Evolutionary conservation across 2,888 invertebrate species (phyloP).

Genomic region (Bruchidius siliquastri): DNA sequence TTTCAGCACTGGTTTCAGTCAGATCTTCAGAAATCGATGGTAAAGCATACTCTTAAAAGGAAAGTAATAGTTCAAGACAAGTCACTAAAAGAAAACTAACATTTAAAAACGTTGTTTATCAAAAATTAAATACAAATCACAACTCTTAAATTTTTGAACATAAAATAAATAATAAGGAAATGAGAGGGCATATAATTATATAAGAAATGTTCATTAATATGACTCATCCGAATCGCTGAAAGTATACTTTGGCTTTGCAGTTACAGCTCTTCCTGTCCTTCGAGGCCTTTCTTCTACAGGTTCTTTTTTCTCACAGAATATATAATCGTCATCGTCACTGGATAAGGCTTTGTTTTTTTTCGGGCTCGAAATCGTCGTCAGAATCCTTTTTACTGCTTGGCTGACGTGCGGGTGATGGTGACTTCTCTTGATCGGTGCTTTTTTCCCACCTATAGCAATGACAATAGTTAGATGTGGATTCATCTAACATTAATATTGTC

Average conservation of each 20-base stretch:
- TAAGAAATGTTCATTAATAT: not conserved
- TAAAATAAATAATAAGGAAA: not conserved
- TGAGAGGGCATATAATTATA: not conserved
- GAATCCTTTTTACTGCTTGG: slow-evolving; percentile 1
- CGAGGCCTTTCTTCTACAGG: slow-evolving; percentile 12
- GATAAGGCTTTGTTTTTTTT: slow-evolving; percentile 1
- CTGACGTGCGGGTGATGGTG: not conserved
- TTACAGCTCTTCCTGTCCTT: slow-evolving; percentile 31
- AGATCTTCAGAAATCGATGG: too few species aligned
- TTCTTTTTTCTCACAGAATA: not conserved
- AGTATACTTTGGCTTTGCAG: slow-evolving; percentile 40
- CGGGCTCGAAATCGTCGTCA: slow-evolving; percentile 3
- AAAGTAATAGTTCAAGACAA: too few species aligned
- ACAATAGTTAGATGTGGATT: not conserved
- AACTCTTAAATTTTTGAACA: not conserved
- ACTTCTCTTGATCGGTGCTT: not conserved
- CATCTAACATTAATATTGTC: too few species aligned
- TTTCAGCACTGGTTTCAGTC: too few species aligned
- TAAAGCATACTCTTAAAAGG: too few species aligned
- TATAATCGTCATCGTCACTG: not conserved
- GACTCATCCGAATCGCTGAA: slow-evolving; percentile 46
- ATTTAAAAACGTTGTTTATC: not conserved
- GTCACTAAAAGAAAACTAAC: not conserved
- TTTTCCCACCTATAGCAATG: not conserved
- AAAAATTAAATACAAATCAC: not conserved